These are phyloP conservation scores for Rhorus exstirpatorius DNA, from an alignment of 2,888 invertebrate species.

Conservation along the genomic window DNA sequence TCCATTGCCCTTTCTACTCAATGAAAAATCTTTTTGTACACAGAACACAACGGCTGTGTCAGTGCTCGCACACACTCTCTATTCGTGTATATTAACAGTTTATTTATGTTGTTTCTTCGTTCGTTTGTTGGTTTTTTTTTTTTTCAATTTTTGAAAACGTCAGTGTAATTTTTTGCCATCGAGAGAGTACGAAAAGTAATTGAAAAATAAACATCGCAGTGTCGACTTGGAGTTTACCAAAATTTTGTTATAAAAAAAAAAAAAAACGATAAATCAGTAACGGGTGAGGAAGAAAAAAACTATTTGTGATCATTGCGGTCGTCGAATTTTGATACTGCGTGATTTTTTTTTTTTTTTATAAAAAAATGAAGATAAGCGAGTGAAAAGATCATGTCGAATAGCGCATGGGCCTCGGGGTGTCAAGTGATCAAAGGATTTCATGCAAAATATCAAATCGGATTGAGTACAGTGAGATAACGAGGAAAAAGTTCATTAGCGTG, in stretches of 20 bases:
- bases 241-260: too few species aligned
- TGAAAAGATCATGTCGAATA: background rate
- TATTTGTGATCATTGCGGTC: background rate
- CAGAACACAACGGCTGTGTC: conserved; percentile 26
- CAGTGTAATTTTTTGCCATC: too few species aligned
- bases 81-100: background rate
- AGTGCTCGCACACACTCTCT: conserved; percentile 13
- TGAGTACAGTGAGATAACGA: conserved; percentile 26
- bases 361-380: background rate
- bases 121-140: too few species aligned
- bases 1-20: conserved; percentile 31
- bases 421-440: conserved; percentile 10
- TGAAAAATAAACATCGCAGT: too few species aligned
- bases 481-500: conserved; percentile 33
- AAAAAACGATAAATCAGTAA: too few species aligned
- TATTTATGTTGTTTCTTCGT: too few species aligned
- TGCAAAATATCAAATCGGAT: background rate
- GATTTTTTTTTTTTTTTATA: background rate
- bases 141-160: too few species aligned
- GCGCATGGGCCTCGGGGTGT: conserved; percentile 33
- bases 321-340: too few species aligned
- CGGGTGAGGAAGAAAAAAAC: background rate
- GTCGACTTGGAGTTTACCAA: too few species aligned
- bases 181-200: too few species aligned
- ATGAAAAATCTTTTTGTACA: conserved; percentile 38